A percentile compares a stretch with the other conserved stretches of the same genome.
These are phyloP conservation scores for Lasaia peninsularis DNA, from an alignment of 1,140 invertebrate genomes.

Conservation along the genomic window DNA sequence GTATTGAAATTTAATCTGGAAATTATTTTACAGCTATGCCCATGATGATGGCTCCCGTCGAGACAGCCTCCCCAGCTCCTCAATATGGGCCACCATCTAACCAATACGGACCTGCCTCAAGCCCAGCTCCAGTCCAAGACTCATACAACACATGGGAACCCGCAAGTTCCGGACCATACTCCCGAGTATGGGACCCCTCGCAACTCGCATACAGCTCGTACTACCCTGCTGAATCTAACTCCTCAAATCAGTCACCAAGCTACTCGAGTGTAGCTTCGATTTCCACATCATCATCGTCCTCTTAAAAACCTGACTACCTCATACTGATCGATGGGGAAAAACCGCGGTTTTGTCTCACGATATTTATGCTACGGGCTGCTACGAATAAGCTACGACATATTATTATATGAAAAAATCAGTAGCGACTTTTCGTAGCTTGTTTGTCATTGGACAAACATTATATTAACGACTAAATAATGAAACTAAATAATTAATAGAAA, in stretches of 20 bases:
- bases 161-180: slow-evolving; percentile 82
- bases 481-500: too few relatives aligned
- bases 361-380: too few relatives aligned
- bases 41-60: slow-evolving; percentile 83
- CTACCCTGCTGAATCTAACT: slow-evolving; percentile 80
- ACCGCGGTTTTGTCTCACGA: not conserved
- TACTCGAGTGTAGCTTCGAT: slow-evolving; percentile 76
- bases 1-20: not conserved
- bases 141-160: slow-evolving; percentile 86
- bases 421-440: too few relatives aligned
- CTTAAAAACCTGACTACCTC: slow-evolving; percentile 53
- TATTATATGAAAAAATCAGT: too few relatives aligned
- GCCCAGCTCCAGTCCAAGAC: slow-evolving; percentile 81
- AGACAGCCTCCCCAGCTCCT: slow-evolving; percentile 33
- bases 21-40: slow-evolving; percentile 80
- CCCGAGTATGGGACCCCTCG: slow-evolving; percentile 83
- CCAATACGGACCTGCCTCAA: slow-evolving; percentile 65
- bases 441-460: too few relatives aligned
- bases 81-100: slow-evolving; percentile 69
- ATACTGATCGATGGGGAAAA: not conserved
- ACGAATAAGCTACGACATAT: too few relatives aligned
- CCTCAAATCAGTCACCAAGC: slow-evolving; percentile 75
- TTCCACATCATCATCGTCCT: slow-evolving; percentile 58
- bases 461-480: too few relatives aligned
- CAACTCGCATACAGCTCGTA: slow-evolving; percentile 89